Base-by-base conservation (phyloP, 2,113 vertebrate genomes). In the Fulica atra region DNA sequence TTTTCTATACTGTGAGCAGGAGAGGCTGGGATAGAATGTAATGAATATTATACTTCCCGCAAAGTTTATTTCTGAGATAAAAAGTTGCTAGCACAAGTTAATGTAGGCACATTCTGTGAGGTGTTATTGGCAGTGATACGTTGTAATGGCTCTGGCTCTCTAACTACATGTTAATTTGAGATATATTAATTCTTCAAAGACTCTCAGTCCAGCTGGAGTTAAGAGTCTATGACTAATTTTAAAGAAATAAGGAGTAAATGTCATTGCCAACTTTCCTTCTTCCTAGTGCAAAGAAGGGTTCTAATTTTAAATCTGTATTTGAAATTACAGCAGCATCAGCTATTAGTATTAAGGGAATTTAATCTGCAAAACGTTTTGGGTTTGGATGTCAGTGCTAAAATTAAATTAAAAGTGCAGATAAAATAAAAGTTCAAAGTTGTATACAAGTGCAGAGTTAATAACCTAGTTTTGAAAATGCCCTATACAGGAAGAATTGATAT, bases 171-270 rank as follows among this genome's bases (percentile, higher is more conserved):
- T 87, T 94, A 93, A 90, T 92, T 94, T 84, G 88, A 91, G 61
- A 68, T 74, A 40, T 36, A 77, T 60, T 90, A 25, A 54, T 93
- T 89, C 71, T 86, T 95, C 78, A 87, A 89, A 90, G 80, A 40
- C 76, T 91, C 89, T 69, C 81, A 73, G 86, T 92, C 89, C 74
- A 94, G 84, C 94, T 95, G 95, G 84, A 94, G 61, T 91, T 91
- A 76, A 20, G 35, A 91, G 70, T 31, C 61, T 93, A 36, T 85
- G 84, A 87, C 50, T 95, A 89, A 94, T 94, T 91, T 94, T 82
- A 57, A 95, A 96, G 61, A 89, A 95, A 81, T 84, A 89, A 74
- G 23, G 74, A 86, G 74, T 66, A 89, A 87, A 89, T 91, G 74
- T 93, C 95, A 80, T 36, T 95, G 84, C 93, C 91, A 95, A 65